Base-by-base conservation (phyloP, 2,797 vertebrate species). In the Morus bassanus region DNA sequence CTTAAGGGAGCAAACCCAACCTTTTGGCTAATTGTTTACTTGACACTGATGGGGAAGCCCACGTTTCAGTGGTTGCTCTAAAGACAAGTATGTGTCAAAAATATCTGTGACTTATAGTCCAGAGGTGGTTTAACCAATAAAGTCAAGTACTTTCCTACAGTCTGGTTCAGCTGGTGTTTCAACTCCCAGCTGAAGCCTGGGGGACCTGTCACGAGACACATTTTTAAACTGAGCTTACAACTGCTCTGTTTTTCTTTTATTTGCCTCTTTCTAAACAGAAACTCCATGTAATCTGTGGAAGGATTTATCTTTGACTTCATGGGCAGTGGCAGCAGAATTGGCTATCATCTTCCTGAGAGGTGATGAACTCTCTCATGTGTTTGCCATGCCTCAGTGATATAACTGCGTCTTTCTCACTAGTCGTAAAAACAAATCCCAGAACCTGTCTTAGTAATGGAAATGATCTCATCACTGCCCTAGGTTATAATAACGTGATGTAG, bases 401-500 rank as follows among this genome's bases (percentile, higher is more conserved):
- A 93, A 70, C 88, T 80, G 21, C 1, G 28, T 50, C 63, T 85
- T 94, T 80, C 43, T 77, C 68, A 59, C 33, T 18, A 61, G 45
- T 51, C 72, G 82, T 74, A 53, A 91, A 94, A 93, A 91, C 91
- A 96, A 80, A 94, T 96, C 82, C 88, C 82, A 95, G 95, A 94
- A 83, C 88, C 82, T 96, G 89, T 23, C 41, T 88, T 82, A 80
- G 95, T 94, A 85, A 91, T 92, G 91, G 85, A 84, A 96, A 91
- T 95, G 46, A 93, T 78, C 72, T 95, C 86, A 85, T 82, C 56
- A 1, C 51, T 91, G 93, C 93, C 95, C 83, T 89, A 33, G 90
- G 94, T 96, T 97, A 88, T 28, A 93, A 96, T 75, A 94, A 89
- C 0, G 61, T 88, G 80, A 73, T 95, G 77, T 76, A 85, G 90